phyloP scores from a whole-genome alignment of 1,140 invertebrate species.

The Coptotermes formosanus region DNA sequence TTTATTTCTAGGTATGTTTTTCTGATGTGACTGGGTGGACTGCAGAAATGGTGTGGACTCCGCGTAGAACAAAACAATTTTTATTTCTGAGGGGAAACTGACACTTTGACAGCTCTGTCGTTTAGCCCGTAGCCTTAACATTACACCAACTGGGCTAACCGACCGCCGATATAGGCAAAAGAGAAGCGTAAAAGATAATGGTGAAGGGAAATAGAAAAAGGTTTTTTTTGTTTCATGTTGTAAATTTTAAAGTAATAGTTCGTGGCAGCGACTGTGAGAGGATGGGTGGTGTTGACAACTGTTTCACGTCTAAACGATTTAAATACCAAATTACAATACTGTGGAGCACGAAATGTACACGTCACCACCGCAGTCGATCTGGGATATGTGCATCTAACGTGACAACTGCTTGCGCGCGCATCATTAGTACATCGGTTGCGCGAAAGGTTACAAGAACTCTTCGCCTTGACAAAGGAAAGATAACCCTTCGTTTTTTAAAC shows the following conservation, averaged over 20 bases:
- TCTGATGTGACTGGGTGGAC: too few relatives aligned
- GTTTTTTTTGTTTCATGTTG: background rate
- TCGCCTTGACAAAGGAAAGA: background rate
- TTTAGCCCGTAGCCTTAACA: too few relatives aligned
- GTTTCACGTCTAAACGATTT: background rate
- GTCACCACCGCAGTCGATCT: background rate
- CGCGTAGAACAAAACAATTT: too few relatives aligned
- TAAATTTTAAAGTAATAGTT: background rate
- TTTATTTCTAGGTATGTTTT: too few relatives aligned
- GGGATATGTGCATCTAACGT: background rate
- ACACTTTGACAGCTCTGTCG: too few relatives aligned
- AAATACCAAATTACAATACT: conserved; percentile 17
- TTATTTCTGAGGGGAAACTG: too few relatives aligned
- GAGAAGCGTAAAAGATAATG: too few relatives aligned
- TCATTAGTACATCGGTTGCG: background rate
- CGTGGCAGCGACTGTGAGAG: background rate
- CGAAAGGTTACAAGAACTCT: background rate
- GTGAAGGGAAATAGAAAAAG: background rate
- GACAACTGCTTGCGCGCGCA: background rate
- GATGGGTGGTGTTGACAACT: background rate
- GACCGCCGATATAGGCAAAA: too few relatives aligned
- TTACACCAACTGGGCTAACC: too few relatives aligned
- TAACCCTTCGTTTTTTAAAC: background rate
- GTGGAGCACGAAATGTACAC: background rate
- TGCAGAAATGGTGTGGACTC: too few relatives aligned